These are phyloP conservation scores for Rhabdomys dilectus DNA, from an alignment of 2,113 vertebrate genomes.

Conservation along the genomic window DNA sequence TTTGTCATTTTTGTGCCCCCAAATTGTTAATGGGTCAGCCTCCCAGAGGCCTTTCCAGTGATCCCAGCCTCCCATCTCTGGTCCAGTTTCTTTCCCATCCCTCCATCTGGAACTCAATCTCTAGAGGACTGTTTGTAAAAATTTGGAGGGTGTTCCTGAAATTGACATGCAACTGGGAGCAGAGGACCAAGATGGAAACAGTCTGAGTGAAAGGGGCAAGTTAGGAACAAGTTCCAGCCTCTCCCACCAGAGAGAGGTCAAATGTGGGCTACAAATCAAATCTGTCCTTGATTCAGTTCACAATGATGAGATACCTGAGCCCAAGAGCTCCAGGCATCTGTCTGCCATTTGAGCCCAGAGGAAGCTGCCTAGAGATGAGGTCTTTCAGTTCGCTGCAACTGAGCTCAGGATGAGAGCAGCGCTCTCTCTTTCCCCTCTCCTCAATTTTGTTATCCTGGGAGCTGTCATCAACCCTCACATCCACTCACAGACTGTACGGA, in stretches of 20 bases:
- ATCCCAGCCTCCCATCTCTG: background rate
- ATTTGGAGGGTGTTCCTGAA: slow-evolving; percentile 53
- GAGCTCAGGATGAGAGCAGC: slow-evolving; percentile 73
- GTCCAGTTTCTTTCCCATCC: slow-evolving; percentile 37
- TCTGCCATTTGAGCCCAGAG: slow-evolving; percentile 77
- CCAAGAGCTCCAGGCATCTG: slow-evolving; percentile 75
- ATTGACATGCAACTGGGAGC: slow-evolving; percentile 55
- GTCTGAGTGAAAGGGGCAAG: slow-evolving; percentile 63
- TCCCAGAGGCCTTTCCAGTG: background rate
- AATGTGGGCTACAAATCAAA: slow-evolving; percentile 76
- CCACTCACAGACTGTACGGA: slow-evolving; percentile 70
- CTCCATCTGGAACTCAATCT: slow-evolving; percentile 65
- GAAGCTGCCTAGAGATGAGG: slow-evolving; percentile 71
- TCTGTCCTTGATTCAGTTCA: slow-evolving; percentile 74
- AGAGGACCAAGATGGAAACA: slow-evolving; percentile 58
- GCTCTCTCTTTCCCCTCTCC: slow-evolving; percentile 74
- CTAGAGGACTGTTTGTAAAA: slow-evolving; percentile 57
- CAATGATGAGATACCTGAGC: slow-evolving; percentile 79
- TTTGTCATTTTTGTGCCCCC: slow-evolving; percentile 33
- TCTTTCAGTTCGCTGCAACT: slow-evolving; percentile 75
- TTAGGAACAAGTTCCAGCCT: slow-evolving; percentile 64
- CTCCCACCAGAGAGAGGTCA: slow-evolving; percentile 71
- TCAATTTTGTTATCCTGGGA: slow-evolving; percentile 74
- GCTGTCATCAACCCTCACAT: slow-evolving; percentile 80
- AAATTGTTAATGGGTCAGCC: background rate